A percentile compares a stretch with the other conserved stretches of the same genome.
Conservation (phyloP, 2,113 vertebrate species). For the Corydoras maculifer region DNA sequence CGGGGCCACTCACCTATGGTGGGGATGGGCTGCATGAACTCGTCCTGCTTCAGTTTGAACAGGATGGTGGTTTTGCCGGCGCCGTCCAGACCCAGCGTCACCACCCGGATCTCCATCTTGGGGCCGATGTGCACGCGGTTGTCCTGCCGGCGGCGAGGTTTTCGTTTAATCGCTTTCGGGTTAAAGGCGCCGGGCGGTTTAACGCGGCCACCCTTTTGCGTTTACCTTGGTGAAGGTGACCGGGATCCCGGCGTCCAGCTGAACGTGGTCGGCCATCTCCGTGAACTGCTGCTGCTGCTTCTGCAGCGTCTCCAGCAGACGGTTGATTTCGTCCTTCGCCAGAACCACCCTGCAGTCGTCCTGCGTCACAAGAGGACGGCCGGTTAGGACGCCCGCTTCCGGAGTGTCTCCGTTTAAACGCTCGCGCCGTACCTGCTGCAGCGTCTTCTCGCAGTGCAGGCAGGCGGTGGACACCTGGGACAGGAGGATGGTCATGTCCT, state of each 20-base stretch:
- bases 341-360: constrained; percentile 95
- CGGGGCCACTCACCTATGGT: constrained; percentile 76
- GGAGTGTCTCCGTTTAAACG: background rate
- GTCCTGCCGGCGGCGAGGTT: constrained; percentile 64
- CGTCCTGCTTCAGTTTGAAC: constrained; percentile 96
- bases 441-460: constrained; percentile 95
- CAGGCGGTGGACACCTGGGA: constrained; percentile 96
- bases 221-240: constrained; percentile 97
- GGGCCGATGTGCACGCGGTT: constrained; percentile 97
- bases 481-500: constrained; percentile 96
- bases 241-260: constrained; percentile 91
- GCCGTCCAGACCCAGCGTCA: constrained; percentile 89
- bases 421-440: constrained; percentile 78
- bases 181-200: too few relatives aligned
- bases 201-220: too few relatives aligned
- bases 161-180: too few relatives aligned
- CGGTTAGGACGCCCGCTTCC: too few relatives aligned
- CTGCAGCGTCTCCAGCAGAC: constrained; percentile 86
- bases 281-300: constrained; percentile 98
- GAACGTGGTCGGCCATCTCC: constrained; percentile 90
- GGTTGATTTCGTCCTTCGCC: constrained; percentile 93
- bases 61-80: constrained; percentile 98
- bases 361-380: constrained; percentile 49
- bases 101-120: constrained; percentile 98
- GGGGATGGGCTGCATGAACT: constrained; percentile 98